phyloP scores from a whole-genome alignment of 1,140 invertebrate species.

The Micrasema longulum region DNA sequence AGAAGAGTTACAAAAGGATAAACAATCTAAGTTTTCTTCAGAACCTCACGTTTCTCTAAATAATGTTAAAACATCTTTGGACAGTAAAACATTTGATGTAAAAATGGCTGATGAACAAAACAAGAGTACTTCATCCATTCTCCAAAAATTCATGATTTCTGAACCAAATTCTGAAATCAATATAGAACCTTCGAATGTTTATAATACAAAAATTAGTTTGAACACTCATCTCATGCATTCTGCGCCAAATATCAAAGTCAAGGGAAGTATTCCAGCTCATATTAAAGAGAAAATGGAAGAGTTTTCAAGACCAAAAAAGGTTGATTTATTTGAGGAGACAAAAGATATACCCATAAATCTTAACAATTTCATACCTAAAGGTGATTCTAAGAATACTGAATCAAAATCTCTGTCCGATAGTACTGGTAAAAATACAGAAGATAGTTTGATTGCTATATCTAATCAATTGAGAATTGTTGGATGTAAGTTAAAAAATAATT shows the following conservation, averaged over 20 bases:
- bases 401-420: background rate
- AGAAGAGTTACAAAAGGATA: constrained; percentile 63
- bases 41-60: background rate
- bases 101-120: constrained; percentile 4
- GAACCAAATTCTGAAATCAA: constrained; percentile 1
- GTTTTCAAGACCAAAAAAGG: constrained; percentile 22
- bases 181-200: constrained; percentile 9
- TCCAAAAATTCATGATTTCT: constrained; percentile 2
- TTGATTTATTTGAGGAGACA: constrained; percentile 10
- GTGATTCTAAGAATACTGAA: constrained; percentile 3
- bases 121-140: background rate
- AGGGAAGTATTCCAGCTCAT: constrained; percentile 31
- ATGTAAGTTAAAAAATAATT: constrained; percentile 64
- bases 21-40: constrained; percentile 7
- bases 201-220: constrained; percentile 9
- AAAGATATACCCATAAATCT: constrained; percentile 1
- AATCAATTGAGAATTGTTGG: constrained; percentile 65
- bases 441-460: constrained; percentile 65
- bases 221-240: constrained; percentile 4
- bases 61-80: too few relatives aligned
- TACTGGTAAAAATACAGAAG: constrained; percentile 62
- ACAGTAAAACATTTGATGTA: background rate
- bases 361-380: background rate
- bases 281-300: constrained; percentile 40
- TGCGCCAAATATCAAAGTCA: constrained; percentile 24